Evolutionary conservation across 1,140 invertebrate species (phyloP).

Genomic region (Neocloeon triangulifer): DNA sequence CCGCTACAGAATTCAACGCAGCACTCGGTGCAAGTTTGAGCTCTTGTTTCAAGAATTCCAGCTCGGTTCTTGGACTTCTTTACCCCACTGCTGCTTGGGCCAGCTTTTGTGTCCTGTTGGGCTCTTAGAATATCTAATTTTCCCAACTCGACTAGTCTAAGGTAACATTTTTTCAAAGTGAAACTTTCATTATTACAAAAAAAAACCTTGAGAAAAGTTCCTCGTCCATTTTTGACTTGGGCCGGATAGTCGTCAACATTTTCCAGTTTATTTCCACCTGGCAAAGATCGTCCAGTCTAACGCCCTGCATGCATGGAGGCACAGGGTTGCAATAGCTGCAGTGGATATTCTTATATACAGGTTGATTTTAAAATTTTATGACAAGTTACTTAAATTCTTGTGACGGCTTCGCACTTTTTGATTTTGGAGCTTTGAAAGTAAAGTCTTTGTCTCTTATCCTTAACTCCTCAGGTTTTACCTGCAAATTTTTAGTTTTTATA

Average conservation of each 20-base stretch:
- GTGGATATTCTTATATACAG: too few relatives aligned
- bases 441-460: slow-evolving; percentile 37
- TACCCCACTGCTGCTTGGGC: slow-evolving; percentile 19
- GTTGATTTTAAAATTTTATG: too few relatives aligned
- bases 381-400: slow-evolving; percentile 42
- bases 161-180: background rate
- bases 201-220: slow-evolving; percentile 60
- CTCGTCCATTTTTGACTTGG: slow-evolving; percentile 60
- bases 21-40: slow-evolving; percentile 44
- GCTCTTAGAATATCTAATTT: slow-evolving; percentile 48
- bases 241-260: slow-evolving; percentile 69
- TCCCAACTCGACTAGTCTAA: slow-evolving; percentile 46
- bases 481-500: slow-evolving; percentile 19
- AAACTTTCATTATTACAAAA: slow-evolving; percentile 9
- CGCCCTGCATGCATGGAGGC: slow-evolving; percentile 53
- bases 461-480: slow-evolving; percentile 28
- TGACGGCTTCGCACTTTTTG: slow-evolving; percentile 30
- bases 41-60: slow-evolving; percentile 48
- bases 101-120: slow-evolving; percentile 31
- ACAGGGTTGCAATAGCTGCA: slow-evolving; percentile 47
- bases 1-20: slow-evolving; percentile 67
- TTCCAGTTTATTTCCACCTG: slow-evolving; percentile 77
- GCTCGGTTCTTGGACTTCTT: slow-evolving; percentile 53
- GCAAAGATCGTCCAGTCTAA: slow-evolving; percentile 56
- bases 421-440: slow-evolving; percentile 39